Evolutionary conservation across 2,888 invertebrate genomes (phyloP), one percentile per base, ranked within the genome.

Genomic region (Tetrapedia diversipes): DNA sequence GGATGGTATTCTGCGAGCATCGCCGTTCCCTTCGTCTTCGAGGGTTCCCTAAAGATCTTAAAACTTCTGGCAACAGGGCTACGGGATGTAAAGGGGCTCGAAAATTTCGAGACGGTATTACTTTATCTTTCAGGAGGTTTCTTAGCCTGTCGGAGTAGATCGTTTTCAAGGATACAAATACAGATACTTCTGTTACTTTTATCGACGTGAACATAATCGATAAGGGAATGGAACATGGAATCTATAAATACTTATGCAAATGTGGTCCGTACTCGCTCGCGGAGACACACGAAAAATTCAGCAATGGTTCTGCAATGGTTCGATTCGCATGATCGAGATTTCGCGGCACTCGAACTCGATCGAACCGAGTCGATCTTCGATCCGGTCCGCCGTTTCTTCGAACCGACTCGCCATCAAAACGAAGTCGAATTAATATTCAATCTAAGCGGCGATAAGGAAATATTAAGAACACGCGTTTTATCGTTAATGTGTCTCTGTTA

Each of bases 391-490:
- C 51, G 47, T 77, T 80, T 80, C 81, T 56, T 64, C 81, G 81
- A 80, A 80, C 59, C 70, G 63, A 59, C 56, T 65, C 63, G 54
- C 64, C 80, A 56, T 78, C 81, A 22, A 68, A 71, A 67, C 51
- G 45, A 41, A 66, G 29, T 45, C 59, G 57, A 83, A 87, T 87
- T 85, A 80, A 87, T 85, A 89, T 84, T 88, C 85, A 87, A 89
- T 86, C 84, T 71, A 22, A 47, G 64, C 69, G 37, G 19, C 70
- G 86, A 88, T 87, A 88, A 87, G 73, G 69, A 81, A 82, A 86
- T 83, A 87, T 85, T 84, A 83, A 72, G 77, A 83, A 87, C 85
- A 86, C 75, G 85, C 59, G 74, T 57, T 81, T 87, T 89, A 87
- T 89, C 89, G 84, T 67, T 72, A 76, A 77, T 77, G 82, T 74